Percentiles rank a stretch among this genome's conserved stretches.
phyloP scores from a whole-genome alignment of 2,113 vertebrate species.

The Ctenomys sociabilis region DNA sequence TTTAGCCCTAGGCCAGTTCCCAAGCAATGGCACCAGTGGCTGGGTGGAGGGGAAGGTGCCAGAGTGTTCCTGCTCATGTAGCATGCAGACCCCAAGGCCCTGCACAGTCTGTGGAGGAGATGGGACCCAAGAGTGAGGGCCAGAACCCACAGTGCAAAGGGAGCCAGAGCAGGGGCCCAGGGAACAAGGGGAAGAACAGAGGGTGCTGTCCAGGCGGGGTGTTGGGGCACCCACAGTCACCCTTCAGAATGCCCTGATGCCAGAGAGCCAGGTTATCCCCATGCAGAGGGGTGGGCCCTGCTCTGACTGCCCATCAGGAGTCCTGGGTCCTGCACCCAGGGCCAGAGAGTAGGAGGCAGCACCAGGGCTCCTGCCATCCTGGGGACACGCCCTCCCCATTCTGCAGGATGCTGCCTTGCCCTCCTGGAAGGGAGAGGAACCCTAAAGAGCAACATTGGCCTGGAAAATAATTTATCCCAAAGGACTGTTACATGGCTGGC shows the following conservation, averaged over 20 bases:
- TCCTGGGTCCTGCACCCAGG: background rate
- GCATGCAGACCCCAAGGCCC: background rate
- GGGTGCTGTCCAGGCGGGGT: background rate
- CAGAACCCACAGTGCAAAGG: background rate
- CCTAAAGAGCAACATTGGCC: background rate
- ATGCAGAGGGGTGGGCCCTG: background rate
- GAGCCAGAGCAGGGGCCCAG: background rate
- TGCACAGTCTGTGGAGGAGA: background rate
- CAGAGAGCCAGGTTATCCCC: background rate
- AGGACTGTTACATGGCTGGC: background rate
- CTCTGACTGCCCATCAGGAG: background rate
- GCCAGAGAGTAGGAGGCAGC: background rate
- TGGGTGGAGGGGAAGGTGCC: background rate
- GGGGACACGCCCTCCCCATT: background rate
- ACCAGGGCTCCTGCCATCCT: background rate
- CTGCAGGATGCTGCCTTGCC: accelerated
- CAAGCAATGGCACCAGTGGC: background rate
- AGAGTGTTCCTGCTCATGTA: background rate
- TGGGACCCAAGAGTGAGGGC: background rate
- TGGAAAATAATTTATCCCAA: background rate
- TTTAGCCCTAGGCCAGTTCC: background rate
- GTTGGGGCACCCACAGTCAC: background rate
- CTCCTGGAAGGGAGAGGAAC: background rate
- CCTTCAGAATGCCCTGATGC: background rate
- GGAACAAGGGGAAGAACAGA: background rate